Percentiles rank a stretch among this genome's conserved stretches.
Evolutionary conservation across 2,113 vertebrate species (phyloP).

Genomic region (Chinchilla lanigera): DNA sequence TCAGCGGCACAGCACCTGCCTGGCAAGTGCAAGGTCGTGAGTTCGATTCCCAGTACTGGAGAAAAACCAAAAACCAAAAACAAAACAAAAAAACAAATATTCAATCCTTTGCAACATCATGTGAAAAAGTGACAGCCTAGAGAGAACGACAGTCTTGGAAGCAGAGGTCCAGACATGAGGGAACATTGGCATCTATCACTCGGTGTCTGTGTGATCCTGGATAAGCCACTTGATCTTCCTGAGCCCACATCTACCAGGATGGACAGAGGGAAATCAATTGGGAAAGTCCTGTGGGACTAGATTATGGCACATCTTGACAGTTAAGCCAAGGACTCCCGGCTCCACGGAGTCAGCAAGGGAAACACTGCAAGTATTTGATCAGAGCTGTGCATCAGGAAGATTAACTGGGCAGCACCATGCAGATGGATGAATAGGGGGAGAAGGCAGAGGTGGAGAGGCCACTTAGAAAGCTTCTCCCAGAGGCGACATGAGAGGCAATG

Average conservation of each 20-base stretch:
- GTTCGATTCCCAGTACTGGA: too few species aligned
- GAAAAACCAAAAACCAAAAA: too few species aligned
- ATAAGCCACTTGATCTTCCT: background rate
- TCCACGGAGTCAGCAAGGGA: background rate
- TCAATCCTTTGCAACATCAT: background rate
- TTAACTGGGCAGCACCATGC: background rate
- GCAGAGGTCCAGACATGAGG: background rate
- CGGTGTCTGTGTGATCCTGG: background rate
- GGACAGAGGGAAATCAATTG: background rate
- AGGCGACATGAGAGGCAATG: background rate
- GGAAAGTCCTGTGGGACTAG: background rate
- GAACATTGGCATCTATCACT: background rate
- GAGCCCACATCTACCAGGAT: background rate
- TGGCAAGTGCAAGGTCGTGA: too few species aligned
- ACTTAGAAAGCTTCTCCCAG: background rate
- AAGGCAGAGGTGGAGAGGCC: slow-evolving; percentile 3
- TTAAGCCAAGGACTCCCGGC: slow-evolving; percentile 6
- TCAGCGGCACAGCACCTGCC: too few species aligned
- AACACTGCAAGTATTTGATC: background rate
- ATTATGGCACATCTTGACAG: background rate
- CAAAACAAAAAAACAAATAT: too few species aligned
- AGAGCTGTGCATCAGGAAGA: slow-evolving; percentile 11
- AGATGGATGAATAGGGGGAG: background rate
- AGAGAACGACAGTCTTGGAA: background rate
- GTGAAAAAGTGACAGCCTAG: background rate